Base-by-base conservation (phyloP, 2,888 invertebrate species). In the Pyrrhia umbra region DNA sequence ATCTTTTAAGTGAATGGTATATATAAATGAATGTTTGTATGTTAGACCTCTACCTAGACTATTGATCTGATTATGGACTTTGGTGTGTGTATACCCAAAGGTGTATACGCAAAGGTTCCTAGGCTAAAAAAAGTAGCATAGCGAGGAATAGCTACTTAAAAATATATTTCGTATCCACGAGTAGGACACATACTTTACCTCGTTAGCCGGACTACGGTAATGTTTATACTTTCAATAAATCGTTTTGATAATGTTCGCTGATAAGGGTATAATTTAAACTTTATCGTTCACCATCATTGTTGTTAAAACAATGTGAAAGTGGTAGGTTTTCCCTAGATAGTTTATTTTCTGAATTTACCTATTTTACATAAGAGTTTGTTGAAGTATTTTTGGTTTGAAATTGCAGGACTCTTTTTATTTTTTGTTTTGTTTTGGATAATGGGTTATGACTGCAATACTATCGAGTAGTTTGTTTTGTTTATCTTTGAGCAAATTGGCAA, bases 211-310 rank as follows among this genome's bases (percentile, higher is more conserved):
- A 40, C 37, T 49, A 25, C 27, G 15, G 20, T 43, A 49, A 57
- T 59, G 68, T 62, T 72, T 60, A 69, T 49, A 16, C 16, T 62
- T 68, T 72, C 34, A 63, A 66, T 60, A 66, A 62, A 75, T 73
- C 37, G 58, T 60, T 76, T 52, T 56, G 73, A 77, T 77, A 69
- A 46, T 73, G 45, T 52, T 37, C 18, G 21, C 27, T 39, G 75
- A 76, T 77, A 77, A 77, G 45, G 58, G 42, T 55, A 50, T 66
- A 58, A 73, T 66, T 62, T 59, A 62, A 34, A 62, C 56, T 73
- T 60, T 56, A 56, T 68, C 47, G 47, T 42, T 34, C 6, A n/a
- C 16, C 39, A 20, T 39, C 50, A 64, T 75, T 75, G 57, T 75
- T 58, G 69, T 62, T 59, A 54, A 66, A 64, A 74, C 49, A 46